A percentile compares a stretch with the other conserved stretches of the same genome.
phyloP scores from a whole-genome alignment of 1,140 invertebrate genomes.

The Zaprionus taronus region DNA sequence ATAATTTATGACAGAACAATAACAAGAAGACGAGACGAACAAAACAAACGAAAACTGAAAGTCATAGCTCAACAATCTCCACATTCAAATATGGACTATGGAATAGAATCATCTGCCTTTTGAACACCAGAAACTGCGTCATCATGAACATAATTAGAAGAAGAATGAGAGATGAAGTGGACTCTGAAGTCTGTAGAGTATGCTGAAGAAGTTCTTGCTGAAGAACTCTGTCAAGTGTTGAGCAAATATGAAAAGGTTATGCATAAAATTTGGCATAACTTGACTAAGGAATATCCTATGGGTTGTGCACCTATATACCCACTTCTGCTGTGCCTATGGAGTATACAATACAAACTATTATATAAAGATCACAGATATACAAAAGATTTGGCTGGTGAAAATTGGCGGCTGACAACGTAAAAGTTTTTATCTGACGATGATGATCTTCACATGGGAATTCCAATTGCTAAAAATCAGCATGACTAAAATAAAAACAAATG shows the following conservation, averaged over 20 bases:
- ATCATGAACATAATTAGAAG: slow-evolving; percentile 23
- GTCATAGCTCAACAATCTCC: slow-evolving; percentile 39
- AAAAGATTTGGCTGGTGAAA: slow-evolving; percentile 39
- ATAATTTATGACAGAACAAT: slow-evolving; percentile 66
- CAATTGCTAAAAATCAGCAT: slow-evolving; percentile 76
- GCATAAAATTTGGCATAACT: slow-evolving; percentile 48
- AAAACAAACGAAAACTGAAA: slow-evolving; percentile 53
- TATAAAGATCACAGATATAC: slow-evolving; percentile 41
- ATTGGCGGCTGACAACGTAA: slow-evolving; percentile 48
- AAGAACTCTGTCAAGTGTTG: slow-evolving; percentile 44
- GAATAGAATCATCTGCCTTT: slow-evolving; percentile 65
- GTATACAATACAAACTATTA: slow-evolving; percentile 31
- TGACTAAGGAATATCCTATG: background rate
- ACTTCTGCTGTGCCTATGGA: background rate
- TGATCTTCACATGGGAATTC: slow-evolving; percentile 68
- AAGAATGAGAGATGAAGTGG: slow-evolving; percentile 54
- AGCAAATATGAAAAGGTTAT: slow-evolving; percentile 63
- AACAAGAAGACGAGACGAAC: slow-evolving; percentile 6
- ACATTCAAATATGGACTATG: slow-evolving; percentile 31
- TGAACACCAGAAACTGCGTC: slow-evolving; percentile 72
- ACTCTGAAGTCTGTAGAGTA: slow-evolving; percentile 38
- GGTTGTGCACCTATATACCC: background rate
- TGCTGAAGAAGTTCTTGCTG: slow-evolving; percentile 37
- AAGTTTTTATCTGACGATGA: slow-evolving; percentile 70
- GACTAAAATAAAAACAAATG: slow-evolving; percentile 66